Conservation (phyloP, 2,797 vertebrate species). For the Arvicola amphibius region DNA sequence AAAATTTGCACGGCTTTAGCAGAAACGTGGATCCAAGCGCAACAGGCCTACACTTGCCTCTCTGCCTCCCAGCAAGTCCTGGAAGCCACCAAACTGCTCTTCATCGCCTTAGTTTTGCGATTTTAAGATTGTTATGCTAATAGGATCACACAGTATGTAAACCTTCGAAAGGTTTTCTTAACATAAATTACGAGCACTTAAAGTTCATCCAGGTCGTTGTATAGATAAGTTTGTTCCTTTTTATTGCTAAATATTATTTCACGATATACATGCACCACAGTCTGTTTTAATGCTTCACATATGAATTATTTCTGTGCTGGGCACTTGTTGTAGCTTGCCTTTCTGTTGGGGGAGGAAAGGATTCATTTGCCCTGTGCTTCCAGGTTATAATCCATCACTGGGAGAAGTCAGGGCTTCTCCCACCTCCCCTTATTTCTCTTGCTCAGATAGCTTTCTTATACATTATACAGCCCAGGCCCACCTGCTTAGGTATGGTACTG, state of each 20-base stretch:
- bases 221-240: not conserved
- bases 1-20: not conserved
- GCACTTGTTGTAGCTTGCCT: not conserved
- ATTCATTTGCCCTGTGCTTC: not conserved
- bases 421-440: not conserved
- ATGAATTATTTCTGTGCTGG: not conserved
- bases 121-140: not conserved
- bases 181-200: not conserved
- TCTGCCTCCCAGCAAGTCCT: not conserved
- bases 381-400: not conserved
- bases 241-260: not conserved
- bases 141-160: not conserved
- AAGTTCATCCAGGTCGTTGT: not conserved
- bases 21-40: not conserved
- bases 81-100: not conserved
- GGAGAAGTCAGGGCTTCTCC: not conserved
- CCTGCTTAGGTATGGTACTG: not conserved
- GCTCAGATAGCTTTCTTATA: not conserved
- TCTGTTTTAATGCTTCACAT: too few species aligned
- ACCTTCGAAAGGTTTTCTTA: not conserved
- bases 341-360: not conserved
- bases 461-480: too few species aligned
- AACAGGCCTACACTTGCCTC: not conserved
- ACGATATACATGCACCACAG: not conserved
- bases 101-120: not conserved